Conservation (phyloP, 2,113 vertebrate genomes). For the Anarhynchus alexandrinus region DNA sequence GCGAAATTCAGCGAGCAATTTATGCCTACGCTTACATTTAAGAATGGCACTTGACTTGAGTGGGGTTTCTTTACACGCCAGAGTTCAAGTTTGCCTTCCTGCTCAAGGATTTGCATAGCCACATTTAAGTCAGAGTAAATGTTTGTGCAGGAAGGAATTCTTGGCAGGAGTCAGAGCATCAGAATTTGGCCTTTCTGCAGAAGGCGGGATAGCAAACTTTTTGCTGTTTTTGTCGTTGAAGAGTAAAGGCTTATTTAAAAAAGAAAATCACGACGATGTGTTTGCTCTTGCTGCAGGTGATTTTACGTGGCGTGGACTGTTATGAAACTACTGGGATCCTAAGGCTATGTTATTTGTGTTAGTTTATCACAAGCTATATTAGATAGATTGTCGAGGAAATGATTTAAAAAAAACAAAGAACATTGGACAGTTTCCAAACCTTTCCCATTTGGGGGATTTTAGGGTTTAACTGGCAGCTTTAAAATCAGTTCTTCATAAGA, state of each 20-base stretch:
- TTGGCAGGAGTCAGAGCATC: not conserved
- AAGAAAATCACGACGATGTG: not conserved
- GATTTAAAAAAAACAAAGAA: not conserved
- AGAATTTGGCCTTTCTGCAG: not conserved
- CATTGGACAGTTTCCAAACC: not conserved
- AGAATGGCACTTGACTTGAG: not conserved
- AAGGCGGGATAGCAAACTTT: not conserved
- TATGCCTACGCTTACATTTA: not conserved
- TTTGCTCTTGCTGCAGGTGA: not conserved
- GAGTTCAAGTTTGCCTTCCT: not conserved
- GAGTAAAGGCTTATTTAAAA: not conserved
- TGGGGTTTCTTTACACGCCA: not conserved
- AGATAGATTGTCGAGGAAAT: not conserved
- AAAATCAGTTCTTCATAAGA: not conserved
- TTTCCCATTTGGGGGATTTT: not conserved
- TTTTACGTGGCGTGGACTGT: not conserved
- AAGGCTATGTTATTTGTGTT: not conserved
- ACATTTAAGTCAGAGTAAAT: not conserved
- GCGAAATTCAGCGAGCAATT: not conserved
- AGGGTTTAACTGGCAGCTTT: not conserved
- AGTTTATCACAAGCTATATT: not conserved
- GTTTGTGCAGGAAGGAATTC: not conserved
- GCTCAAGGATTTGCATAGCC: not conserved
- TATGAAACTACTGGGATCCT: not conserved
- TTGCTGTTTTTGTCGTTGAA: not conserved